These are phyloP conservation scores for Chymomyza caudatula DNA, from an alignment of 2,888 invertebrate genomes.

Conservation along the genomic window DNA sequence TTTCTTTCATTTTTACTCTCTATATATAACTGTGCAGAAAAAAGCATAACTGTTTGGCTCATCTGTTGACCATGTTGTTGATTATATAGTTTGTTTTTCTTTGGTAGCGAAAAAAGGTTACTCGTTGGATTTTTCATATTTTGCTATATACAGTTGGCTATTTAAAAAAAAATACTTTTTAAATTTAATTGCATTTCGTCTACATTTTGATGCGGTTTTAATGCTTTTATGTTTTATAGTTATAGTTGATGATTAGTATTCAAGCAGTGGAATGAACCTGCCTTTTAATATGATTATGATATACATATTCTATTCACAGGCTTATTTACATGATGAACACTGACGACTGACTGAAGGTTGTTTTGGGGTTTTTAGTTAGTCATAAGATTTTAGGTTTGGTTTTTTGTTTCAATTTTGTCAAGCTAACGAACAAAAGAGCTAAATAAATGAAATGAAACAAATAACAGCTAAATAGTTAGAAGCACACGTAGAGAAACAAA, in stretches of 20 bases:
- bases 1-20: constrained; percentile 21
- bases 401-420: constrained; percentile 22
- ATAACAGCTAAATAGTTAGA: constrained; percentile 35
- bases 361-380: constrained; percentile 5
- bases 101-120: constrained; percentile 69
- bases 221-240: constrained; percentile 49
- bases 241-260: constrained; percentile 27
- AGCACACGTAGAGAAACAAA: constrained; percentile 49
- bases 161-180: constrained; percentile 32
- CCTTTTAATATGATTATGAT: constrained; percentile 31
- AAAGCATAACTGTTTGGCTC: constrained; percentile 28
- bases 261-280: constrained; percentile 7
- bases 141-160: constrained; percentile 57
- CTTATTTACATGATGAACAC: constrained; percentile 61
- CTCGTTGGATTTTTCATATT: constrained; percentile 63
- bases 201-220: constrained; percentile 48
- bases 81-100: constrained; percentile 15
- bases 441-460: constrained; percentile 25
- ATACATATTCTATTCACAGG: constrained; percentile 44
- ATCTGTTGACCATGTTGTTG: constrained; percentile 19
- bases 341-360: constrained; percentile 36
- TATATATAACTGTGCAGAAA: neutral
- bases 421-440: constrained; percentile 31
- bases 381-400: neutral
- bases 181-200: constrained; percentile 39